Base-by-base conservation (phyloP, 2,888 invertebrate species). In the Yponomeuta sedellus region DNA sequence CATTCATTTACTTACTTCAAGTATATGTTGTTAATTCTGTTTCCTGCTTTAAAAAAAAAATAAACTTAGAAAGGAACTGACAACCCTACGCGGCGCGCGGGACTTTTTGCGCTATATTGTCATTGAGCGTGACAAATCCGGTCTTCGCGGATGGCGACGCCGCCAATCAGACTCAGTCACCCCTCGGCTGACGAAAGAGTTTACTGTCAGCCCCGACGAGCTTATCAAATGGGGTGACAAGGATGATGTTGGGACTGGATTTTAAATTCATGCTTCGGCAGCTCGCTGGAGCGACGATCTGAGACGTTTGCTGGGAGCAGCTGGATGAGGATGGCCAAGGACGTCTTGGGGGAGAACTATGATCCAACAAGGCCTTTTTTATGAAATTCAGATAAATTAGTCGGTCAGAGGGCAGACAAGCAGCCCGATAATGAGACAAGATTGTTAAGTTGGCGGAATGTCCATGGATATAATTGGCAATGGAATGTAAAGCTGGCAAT, bases 81-180 rank as follows among this genome's bases (percentile, higher is more conserved):
- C 71, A 72, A 65, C 74, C 75, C 74, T 74, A 64, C 52, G 66
- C 62, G 66, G 70, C 66, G 68, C 67, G 67, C 68, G 70, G 69
- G 63, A 73, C 77, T 78, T 81, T 81, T 79, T 77, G 75, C 75
- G 71, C 70, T 71, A 74, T 20, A 73, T 79, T 80, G 77, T 80
- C 80, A 68, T 78, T 79, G 70, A 85, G 80, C 84, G 82, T 85
- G 82, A 82, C 84, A 84, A 81, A 79, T 77, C 75, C 74, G 75
- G 74, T 71, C 72, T 70, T 16, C n/a, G 85, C 83, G 80, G 73
- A 52, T 52, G 44, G 16, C 44, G 44, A 52, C 44, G 44, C 44
- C 81, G 73, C 68, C 81, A 82, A 80, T 75, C 82, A 82, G 82
- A 81, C 83, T 78, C 34, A 34, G 34, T 34, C 59, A 34, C 61